These are phyloP conservation scores for Drosophila quadrilineata DNA, from an alignment of 1,140 invertebrate genomes.

Conservation along the genomic window DNA sequence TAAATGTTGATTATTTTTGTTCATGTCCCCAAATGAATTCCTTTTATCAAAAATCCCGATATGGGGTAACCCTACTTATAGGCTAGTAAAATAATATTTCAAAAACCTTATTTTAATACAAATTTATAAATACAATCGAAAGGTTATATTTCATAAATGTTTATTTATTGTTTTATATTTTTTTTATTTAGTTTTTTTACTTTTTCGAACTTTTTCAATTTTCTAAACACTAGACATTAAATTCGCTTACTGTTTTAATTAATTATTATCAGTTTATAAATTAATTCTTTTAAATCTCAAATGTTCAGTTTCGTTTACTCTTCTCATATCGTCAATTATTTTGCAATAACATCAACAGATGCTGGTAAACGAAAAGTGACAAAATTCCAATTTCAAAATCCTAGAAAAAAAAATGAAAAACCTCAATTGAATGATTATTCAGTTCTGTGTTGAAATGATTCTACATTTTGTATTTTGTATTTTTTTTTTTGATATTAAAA, in stretches of 20 bases:
- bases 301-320: conserved; percentile 13
- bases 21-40: too few relatives aligned
- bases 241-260: conserved; percentile 70
- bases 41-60: too few relatives aligned
- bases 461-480: too few relatives aligned
- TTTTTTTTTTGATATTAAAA: too few relatives aligned
- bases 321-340: conserved; percentile 67
- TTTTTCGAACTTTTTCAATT: conserved; percentile 28
- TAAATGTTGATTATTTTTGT: too few relatives aligned
- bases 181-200: conserved; percentile 23
- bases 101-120: neutral
- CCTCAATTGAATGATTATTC: too few relatives aligned
- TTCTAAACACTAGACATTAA: conserved; percentile 44
- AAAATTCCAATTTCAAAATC: conserved; percentile 13
- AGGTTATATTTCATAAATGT: conserved; percentile 3
- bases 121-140: neutral
- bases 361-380: conserved; percentile 54
- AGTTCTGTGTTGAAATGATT: conserved; percentile 62
- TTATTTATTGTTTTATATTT: conserved; percentile 36
- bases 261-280: too few relatives aligned
- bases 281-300: conserved; percentile 6
- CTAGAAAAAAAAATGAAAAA: too few relatives aligned
- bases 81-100: neutral
- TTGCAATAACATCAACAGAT: conserved; percentile 71
- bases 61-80: too few relatives aligned